These are phyloP conservation scores for Littorina saxatilis DNA, from an alignment of 1,140 invertebrate genomes.

Conservation along the genomic window DNA sequence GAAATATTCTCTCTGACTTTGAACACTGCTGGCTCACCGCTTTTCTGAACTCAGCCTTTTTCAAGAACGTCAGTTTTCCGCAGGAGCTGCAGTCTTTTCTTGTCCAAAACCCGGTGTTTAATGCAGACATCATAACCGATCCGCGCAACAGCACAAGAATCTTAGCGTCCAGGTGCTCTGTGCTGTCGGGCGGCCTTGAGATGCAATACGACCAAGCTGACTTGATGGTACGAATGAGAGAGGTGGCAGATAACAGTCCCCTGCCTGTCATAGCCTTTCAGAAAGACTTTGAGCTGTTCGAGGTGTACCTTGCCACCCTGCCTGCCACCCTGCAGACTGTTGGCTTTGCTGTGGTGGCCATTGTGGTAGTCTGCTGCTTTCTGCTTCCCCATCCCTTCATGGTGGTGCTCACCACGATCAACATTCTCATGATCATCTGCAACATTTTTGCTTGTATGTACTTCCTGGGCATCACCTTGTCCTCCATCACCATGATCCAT, in stretches of 20 bases:
- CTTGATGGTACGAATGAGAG: slow-evolving; percentile 55
- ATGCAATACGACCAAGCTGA: slow-evolving; percentile 43
- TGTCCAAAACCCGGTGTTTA: slow-evolving; percentile 59
- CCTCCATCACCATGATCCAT: slow-evolving; percentile 99
- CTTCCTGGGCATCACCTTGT: slow-evolving; percentile 94
- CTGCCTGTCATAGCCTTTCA: slow-evolving; percentile 54
- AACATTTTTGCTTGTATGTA: slow-evolving; percentile 98
- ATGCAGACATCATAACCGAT: slow-evolving; percentile 84
- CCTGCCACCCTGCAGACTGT: slow-evolving; percentile 95
- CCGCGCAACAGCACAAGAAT: slow-evolving; percentile 88
- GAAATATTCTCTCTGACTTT: slow-evolving; percentile 23
- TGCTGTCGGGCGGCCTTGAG: slow-evolving; percentile 24
- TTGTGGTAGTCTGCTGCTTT: slow-evolving; percentile 97
- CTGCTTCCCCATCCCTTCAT: slow-evolving; percentile 97
- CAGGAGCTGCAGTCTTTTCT: slow-evolving; percentile 79
- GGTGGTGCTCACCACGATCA: slow-evolving; percentile 95
- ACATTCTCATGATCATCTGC: slow-evolving; percentile 95
- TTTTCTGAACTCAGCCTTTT: slow-evolving; percentile 14
- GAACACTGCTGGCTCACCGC: slow-evolving; percentile 43
- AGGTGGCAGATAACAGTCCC: slow-evolving; percentile 50
- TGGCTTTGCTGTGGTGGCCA: slow-evolving; percentile 88
- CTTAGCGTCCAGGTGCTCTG: slow-evolving; percentile 78
- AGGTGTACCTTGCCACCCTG: slow-evolving; percentile 92
- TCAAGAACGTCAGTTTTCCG: slow-evolving; percentile 22
- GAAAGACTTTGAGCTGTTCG: slow-evolving; percentile 57